Base-by-base conservation (phyloP, 2,113 vertebrate genomes). In the Misgurnus anguillicaudatus region DNA sequence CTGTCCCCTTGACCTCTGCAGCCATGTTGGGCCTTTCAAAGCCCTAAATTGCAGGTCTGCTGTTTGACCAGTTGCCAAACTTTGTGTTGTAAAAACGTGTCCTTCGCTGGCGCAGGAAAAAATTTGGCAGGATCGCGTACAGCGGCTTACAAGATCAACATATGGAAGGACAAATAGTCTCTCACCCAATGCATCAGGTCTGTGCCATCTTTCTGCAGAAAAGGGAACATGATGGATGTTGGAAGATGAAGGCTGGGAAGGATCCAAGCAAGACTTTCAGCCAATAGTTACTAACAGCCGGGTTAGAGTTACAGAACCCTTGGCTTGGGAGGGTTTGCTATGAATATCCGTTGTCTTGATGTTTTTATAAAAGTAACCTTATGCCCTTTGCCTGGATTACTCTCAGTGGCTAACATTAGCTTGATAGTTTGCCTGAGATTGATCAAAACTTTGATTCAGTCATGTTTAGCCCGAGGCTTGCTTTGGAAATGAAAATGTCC, bases 91-190 rank as follows among this genome's bases (percentile, higher is more conserved):
- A 82, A 80, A 88, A 94, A 92, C 91, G 89, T 92, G 91, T 90
- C 88, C 89, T 85, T 90, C 81, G 79, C 88, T 93, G 91, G 92
- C 92, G 88, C 85, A 84, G 83, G 87, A 82, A 93, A 91, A 89
- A 85, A 90, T 91, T 95, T 98, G 96, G 97, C 95, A 89, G 90
- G 90, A 90, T 92, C 89, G 89, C 90, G 91, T 91, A 90, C 91
- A 94, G 93, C 89, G 91, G 87, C 92, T 95, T 95, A 96, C 95
- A 97, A 94, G 95, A 90, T 86, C 90, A 94, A 92, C 97, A 98
- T 98, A 98, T 97, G 97, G 95, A 93, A 92, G 91, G 92, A 96
- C 94, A 95, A 94, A 92, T 90, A 90, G 91, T 92, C 93, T 92
- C 94, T 92, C 93, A 92, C 93, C 94, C 93, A 88, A 89, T 91